Evolutionary conservation across 2,888 invertebrate species (phyloP).

Genomic region (Cephus rjabovi): DNA sequence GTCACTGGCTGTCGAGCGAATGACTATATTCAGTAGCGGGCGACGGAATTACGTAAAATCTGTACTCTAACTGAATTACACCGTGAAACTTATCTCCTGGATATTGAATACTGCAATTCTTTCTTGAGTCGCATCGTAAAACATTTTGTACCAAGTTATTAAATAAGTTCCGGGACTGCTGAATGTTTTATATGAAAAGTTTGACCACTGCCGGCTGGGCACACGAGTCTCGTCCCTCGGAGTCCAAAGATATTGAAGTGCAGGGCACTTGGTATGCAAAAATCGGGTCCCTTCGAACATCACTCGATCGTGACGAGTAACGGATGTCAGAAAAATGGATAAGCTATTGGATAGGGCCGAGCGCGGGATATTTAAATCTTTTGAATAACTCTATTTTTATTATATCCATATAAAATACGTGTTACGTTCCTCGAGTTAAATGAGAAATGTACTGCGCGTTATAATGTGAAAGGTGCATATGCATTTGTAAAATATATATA

Average conservation of each 20-base stretch:
- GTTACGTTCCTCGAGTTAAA: not conserved
- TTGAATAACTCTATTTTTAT: not conserved
- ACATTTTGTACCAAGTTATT: conserved; percentile 17
- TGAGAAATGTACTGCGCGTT: not conserved
- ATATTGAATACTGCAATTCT: not conserved
- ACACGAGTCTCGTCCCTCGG: not conserved
- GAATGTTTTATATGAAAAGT: conserved; percentile 27
- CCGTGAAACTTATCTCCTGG: not conserved
- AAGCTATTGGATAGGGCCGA: not conserved
- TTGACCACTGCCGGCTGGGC: conserved; percentile 10
- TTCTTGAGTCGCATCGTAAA: not conserved
- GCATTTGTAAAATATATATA: not conserved
- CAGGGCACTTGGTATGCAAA: not conserved
- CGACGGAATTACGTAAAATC: not conserved
- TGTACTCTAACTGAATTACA: not conserved
- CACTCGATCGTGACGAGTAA: not conserved
- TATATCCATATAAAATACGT: not conserved
- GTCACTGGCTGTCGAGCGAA: not conserved
- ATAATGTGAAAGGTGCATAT: not conserved
- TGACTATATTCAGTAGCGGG: not conserved
- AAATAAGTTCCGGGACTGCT: conserved; percentile 26
- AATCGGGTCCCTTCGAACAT: not conserved
- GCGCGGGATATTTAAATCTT: not conserved
- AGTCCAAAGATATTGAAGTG: not conserved
- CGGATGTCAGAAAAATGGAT: not conserved